phyloP scores from a whole-genome alignment of 2,888 invertebrate genomes.

The Epinotia nisella region DNA sequence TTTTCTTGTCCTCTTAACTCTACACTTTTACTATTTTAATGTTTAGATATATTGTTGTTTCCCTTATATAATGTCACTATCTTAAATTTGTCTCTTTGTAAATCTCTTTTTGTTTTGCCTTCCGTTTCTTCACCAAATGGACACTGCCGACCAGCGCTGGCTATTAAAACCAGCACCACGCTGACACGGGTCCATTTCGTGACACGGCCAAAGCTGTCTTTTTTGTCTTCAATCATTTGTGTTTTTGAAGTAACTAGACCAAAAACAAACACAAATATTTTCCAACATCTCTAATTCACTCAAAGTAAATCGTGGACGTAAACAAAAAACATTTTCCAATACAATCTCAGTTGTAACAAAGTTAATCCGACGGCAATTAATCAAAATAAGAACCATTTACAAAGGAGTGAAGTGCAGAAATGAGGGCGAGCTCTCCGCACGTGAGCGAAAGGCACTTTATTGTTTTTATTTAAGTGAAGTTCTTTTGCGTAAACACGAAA shows the following conservation, averaged over 20 bases:
- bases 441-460: conserved; percentile 9
- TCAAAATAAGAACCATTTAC: conserved; percentile 24
- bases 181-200: no score
- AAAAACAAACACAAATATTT: conserved; percentile 12
- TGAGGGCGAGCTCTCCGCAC: not conserved
- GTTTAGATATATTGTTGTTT: no score
- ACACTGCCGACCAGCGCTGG: no score
- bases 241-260: not conserved
- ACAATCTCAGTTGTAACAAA: conserved; percentile 16
- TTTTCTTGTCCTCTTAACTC: no score
- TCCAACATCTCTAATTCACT: conserved; percentile 13
- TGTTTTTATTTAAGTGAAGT: conserved; percentile 5
- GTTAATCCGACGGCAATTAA: conserved; percentile 27
- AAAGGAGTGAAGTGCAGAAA: conserved; percentile 20
- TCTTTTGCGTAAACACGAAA: not conserved
- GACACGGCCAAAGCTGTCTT: no score
- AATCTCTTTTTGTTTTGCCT: no score
- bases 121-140: no score
- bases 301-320: conserved; percentile 9
- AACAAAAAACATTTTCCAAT: conserved; percentile 27
- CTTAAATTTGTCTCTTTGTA: no score
- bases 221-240: not conserved
- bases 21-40: no score
- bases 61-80: no score
- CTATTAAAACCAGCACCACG: no score